These are phyloP conservation scores for Chromoteleia sp. DNA, from an alignment of 2,888 invertebrate genomes.

Conservation along the genomic window DNA sequence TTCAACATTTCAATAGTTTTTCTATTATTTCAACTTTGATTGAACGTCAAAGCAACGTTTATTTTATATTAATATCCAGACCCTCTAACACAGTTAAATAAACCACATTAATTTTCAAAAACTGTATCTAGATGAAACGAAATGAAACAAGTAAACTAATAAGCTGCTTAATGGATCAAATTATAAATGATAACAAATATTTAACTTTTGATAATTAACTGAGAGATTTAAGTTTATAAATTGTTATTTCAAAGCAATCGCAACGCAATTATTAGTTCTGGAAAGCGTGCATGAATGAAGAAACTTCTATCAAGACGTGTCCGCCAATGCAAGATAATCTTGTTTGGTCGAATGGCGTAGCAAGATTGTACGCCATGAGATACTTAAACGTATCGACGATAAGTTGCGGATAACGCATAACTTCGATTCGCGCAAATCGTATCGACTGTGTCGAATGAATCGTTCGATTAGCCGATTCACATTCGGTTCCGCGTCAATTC, in stretches of 20 bases:
- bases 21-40: too few relatives aligned
- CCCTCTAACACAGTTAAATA: too few relatives aligned
- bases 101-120: too few relatives aligned
- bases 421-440: constrained; percentile 25
- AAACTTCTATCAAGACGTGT: background rate
- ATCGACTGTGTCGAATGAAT: constrained; percentile 26
- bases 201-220: background rate
- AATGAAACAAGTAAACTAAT: too few relatives aligned
- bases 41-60: too few relatives aligned
- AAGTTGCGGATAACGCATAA: constrained; percentile 32
- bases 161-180: too few relatives aligned
- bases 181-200: too few relatives aligned
- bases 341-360: background rate
- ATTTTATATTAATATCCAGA: too few relatives aligned
- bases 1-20: too few relatives aligned
- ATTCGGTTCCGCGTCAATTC: constrained; percentile 27
- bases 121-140: too few relatives aligned
- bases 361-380: constrained; percentile 26
- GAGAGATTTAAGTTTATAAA: background rate
- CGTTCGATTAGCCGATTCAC: constrained; percentile 41
- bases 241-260: constrained; percentile 7
- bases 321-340: background rate
- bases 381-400: constrained; percentile 23
- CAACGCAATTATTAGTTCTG: constrained; percentile 9
- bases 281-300: constrained; percentile 10